Conservation (phyloP, 2,113 vertebrate species). For the Pseudonaja textilis region DNA sequence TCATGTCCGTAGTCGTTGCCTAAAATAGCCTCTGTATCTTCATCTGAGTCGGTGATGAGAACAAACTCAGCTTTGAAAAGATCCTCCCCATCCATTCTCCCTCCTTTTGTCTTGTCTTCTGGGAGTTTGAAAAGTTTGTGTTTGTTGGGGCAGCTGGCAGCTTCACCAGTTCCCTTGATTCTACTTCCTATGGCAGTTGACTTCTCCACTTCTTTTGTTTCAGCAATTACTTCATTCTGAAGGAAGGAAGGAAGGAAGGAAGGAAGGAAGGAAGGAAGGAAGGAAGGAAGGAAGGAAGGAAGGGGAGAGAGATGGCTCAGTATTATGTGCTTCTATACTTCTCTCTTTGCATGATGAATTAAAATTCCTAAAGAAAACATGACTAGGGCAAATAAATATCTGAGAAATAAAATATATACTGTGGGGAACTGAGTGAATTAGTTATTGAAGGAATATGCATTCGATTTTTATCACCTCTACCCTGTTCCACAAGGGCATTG, state of each 20-base stretch:
- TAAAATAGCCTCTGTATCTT: slow-evolving; percentile 52
- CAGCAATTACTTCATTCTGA: slow-evolving; percentile 44
- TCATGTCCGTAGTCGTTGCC: slow-evolving; percentile 5
- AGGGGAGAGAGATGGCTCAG: background rate
- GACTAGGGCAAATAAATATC: background rate
- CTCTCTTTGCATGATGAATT: background rate
- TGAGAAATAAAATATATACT: background rate
- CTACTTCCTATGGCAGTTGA: slow-evolving; percentile 35
- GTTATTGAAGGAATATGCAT: background rate
- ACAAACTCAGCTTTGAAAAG: slow-evolving; percentile 86
- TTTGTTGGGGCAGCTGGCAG: background rate
- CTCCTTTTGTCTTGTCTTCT: slow-evolving; percentile 21
- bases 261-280: background rate
- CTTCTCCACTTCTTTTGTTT: slow-evolving; percentile 29
- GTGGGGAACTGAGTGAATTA: background rate
- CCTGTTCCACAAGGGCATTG: background rate
- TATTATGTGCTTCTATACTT: slow-evolving; percentile 1
- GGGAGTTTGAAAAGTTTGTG: slow-evolving; percentile 21
- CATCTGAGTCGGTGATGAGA: slow-evolving; percentile 76
- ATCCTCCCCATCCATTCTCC: slow-evolving; percentile 75
- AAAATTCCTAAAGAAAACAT: background rate
- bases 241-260: slow-evolving; percentile 35
- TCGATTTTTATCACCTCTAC: background rate
- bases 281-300: background rate
- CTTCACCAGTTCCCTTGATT: slow-evolving; percentile 23